phyloP scores from a whole-genome alignment of 2,113 vertebrate genomes.

The Oncorhynchus mykiss region DNA sequence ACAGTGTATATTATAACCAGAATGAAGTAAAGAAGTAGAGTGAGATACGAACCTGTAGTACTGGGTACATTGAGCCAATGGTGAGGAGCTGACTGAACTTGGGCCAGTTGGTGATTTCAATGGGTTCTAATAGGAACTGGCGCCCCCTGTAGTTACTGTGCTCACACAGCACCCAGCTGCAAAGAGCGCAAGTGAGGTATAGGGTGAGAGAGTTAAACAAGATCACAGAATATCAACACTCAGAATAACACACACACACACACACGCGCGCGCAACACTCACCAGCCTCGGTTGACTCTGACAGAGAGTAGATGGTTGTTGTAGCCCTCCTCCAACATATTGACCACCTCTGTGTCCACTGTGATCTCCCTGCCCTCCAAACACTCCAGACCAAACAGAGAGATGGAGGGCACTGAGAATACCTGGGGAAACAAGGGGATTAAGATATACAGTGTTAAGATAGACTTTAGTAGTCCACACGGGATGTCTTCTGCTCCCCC shows the following conservation, averaged over 20 bases:
- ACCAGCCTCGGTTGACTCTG: constrained; percentile 86
- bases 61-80: constrained; percentile 87
- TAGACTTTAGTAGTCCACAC: no score
- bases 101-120: constrained; percentile 92
- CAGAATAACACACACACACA: neutral
- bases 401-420: constrained; percentile 86
- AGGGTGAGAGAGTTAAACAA: neutral
- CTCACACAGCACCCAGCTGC: constrained; percentile 94
- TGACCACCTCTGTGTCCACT: constrained; percentile 76
- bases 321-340: constrained; percentile 83
- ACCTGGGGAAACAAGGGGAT: constrained; percentile 61
- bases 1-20: no score
- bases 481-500: no score
- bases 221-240: neutral
- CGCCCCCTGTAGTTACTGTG: constrained; percentile 90
- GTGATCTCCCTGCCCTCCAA: constrained; percentile 91
- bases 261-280: constrained; percentile 42
- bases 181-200: neutral
- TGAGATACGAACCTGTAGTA: constrained; percentile 78
- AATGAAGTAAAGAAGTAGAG: no score
- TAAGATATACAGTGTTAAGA: no score
- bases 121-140: constrained; percentile 85
- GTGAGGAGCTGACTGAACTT: constrained; percentile 85
- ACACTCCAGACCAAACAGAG: constrained; percentile 87
- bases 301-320: constrained; percentile 90